These are phyloP conservation scores for Colinus virginianus DNA, from an alignment of 2,113 vertebrate species.

Conservation along the genomic window DNA sequence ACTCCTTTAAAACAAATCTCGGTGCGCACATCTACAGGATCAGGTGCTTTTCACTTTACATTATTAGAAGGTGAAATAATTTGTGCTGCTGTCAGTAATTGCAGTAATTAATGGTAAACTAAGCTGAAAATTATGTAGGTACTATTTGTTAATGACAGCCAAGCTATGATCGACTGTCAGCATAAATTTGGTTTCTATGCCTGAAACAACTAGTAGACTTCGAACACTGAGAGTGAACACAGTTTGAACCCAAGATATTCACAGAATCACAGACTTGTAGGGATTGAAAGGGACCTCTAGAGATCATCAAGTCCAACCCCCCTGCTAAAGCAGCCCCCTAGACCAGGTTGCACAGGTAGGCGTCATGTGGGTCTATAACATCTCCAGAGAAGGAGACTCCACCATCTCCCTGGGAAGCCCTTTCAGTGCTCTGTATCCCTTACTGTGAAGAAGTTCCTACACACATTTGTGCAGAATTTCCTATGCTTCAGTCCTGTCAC, in stretches of 20 bases:
- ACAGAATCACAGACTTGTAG: too few relatives aligned
- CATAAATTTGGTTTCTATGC: not conserved
- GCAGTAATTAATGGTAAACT: constrained; percentile 14
- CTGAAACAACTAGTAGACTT: not conserved
- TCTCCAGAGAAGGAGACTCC: too few relatives aligned
- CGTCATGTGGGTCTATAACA: too few relatives aligned
- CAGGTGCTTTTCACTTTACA: not conserved
- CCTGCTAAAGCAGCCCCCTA: too few relatives aligned
- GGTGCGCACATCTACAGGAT: not conserved
- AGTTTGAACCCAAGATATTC: not conserved
- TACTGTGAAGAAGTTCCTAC: too few relatives aligned
- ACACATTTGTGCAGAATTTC: too few relatives aligned
- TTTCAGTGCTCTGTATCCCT: too few relatives aligned
- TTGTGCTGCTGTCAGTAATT: constrained; percentile 24
- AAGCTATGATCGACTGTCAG: not conserved
- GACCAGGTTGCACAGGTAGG: too few relatives aligned
- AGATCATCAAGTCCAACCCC: too few relatives aligned
- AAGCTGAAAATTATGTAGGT: not conserved
- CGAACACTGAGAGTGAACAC: not conserved
- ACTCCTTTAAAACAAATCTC: not conserved
- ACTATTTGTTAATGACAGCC: not conserved
- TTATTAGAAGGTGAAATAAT: constrained; percentile 30
- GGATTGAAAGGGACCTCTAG: too few relatives aligned
- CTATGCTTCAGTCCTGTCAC: too few relatives aligned
- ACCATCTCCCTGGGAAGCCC: too few relatives aligned